A percentile compares a stretch with the other conserved stretches of the same genome.
These are phyloP conservation scores for Drosophila jambulina DNA, from an alignment of 1,140 invertebrate genomes.

Conservation along the genomic window DNA sequence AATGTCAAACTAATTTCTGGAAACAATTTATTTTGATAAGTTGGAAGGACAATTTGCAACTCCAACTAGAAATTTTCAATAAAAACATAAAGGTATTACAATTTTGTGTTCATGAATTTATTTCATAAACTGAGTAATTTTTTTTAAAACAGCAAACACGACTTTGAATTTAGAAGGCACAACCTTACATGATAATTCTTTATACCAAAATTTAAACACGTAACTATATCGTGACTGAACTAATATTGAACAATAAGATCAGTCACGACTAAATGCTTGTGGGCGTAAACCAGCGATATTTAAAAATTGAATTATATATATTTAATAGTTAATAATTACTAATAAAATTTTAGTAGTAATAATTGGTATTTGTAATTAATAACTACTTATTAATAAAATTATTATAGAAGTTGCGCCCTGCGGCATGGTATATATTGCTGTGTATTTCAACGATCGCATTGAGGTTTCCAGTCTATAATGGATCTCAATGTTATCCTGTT, in stretches of 20 bases:
- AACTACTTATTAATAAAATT: slow-evolving; percentile 1
- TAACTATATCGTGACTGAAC: background rate
- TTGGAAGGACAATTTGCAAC: background rate
- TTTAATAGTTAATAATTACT: background rate
- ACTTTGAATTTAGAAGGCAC: too few species aligned
- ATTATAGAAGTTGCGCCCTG: background rate
- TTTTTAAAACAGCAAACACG: too few species aligned
- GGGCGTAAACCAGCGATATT: background rate
- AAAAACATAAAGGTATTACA: background rate
- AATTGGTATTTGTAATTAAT: background rate
- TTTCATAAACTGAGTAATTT: background rate
- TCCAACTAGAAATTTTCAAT: background rate
- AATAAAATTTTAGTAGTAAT: too few species aligned
- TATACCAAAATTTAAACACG: too few species aligned
- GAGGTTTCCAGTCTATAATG: background rate
- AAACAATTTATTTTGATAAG: too few species aligned
- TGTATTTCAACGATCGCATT: background rate
- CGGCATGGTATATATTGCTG: background rate
- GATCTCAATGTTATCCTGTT: background rate
- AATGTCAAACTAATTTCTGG: background rate
- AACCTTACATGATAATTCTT: too few species aligned
- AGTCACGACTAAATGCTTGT: background rate
- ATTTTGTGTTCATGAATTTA: background rate
- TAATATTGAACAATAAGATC: background rate
- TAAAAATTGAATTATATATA: background rate